Percentiles rank a stretch among this genome's conserved stretches.
phyloP scores from a whole-genome alignment of 2,113 vertebrate genomes.

The Diadophis punctatus region DNA sequence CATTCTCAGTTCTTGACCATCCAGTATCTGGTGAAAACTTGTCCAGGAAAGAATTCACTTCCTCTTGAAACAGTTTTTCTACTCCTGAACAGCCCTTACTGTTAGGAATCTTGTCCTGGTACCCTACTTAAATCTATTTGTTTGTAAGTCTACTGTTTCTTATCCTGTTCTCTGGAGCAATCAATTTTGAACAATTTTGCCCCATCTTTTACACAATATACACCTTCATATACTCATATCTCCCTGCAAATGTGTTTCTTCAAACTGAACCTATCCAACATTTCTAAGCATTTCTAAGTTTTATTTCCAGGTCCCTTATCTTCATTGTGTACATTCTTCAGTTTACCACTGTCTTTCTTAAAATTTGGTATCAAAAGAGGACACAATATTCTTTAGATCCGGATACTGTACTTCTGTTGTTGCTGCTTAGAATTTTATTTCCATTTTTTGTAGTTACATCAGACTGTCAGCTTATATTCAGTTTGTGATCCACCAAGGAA shows the following conservation, averaged over 20 bases:
- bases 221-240: no score
- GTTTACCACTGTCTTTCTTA: no score
- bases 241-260: no score
- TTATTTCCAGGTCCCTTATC: no score
- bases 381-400: no score
- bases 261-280: no score
- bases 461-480: background rate
- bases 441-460: background rate
- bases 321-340: no score
- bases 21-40: background rate
- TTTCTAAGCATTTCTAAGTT: no score
- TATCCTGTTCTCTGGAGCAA: no score
- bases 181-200: no score
- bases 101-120: background rate
- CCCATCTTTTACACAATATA: no score
- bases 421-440: background rate
- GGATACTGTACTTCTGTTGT: background rate
- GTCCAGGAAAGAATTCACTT: background rate
- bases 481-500: background rate
- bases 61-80: background rate
- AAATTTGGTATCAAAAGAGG: no score
- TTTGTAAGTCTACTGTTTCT: background rate
- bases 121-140: background rate
- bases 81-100: background rate
- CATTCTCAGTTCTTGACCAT: background rate